These are phyloP conservation scores for Drosophila ohnishii DNA, from an alignment of 1,140 invertebrate species.

Conservation along the genomic window DNA sequence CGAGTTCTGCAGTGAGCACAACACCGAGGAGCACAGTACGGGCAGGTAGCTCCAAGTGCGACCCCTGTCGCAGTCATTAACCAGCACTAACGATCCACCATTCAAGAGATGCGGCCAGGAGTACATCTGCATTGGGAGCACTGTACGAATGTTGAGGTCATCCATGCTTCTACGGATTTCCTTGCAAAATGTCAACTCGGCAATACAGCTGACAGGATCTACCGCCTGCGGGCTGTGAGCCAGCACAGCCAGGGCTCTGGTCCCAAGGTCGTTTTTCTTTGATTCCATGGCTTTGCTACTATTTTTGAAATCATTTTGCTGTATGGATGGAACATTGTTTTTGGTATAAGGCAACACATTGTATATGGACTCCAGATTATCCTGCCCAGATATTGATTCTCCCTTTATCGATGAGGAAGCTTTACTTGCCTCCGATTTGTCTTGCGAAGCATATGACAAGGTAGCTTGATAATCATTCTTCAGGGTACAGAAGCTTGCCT, in stretches of 20 bases:
- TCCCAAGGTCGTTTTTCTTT: background rate
- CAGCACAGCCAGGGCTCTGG: background rate
- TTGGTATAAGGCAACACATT: background rate
- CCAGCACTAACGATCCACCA: slow-evolving; percentile 32
- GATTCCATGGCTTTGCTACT: background rate
- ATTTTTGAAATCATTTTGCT: too few relatives aligned
- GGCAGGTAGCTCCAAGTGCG: slow-evolving; percentile 61
- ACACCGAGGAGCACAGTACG: slow-evolving; percentile 39
- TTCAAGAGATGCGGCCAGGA: slow-evolving; percentile 56
- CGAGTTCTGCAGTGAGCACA: background rate
- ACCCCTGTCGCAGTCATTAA: slow-evolving; percentile 19
- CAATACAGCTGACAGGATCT: background rate
- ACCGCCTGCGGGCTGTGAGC: slow-evolving; percentile 23
- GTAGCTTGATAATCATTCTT: too few relatives aligned
- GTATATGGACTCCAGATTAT: background rate
- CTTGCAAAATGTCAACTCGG: background rate
- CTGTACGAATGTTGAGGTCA: background rate
- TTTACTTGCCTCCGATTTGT: background rate
- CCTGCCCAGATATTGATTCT: background rate
- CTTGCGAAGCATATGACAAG: too few relatives aligned
- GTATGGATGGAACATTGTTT: too few relatives aligned
- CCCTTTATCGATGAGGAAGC: background rate
- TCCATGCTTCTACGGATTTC: slow-evolving; percentile 9
- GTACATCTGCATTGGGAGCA: slow-evolving; percentile 27
- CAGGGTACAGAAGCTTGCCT: background rate